phyloP scores from a whole-genome alignment of 2,888 invertebrate species.

The Cistogaster globosa region DNA sequence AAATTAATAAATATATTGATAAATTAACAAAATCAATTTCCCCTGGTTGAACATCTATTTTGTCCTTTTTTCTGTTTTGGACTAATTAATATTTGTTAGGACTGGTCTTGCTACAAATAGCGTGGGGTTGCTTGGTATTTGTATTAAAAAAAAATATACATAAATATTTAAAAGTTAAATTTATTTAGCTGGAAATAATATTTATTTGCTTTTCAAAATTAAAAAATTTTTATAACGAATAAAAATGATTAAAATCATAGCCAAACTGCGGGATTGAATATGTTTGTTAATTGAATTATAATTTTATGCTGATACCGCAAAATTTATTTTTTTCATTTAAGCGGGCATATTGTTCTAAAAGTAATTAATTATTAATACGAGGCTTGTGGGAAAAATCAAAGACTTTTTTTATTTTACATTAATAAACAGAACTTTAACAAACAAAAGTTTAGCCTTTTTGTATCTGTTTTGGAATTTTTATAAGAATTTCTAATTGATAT shows the following conservation, averaged over 20 bases:
- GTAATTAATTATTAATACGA: neutral
- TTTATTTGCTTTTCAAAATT: conserved; percentile 28
- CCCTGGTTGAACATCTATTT: conserved; percentile 11
- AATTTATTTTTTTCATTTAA: conserved; percentile 1
- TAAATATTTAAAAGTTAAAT: conserved; percentile 10
- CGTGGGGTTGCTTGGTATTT: neutral
- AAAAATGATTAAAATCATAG: neutral
- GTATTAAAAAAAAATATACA: neutral
- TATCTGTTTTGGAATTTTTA: too few relatives aligned
- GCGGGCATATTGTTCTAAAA: neutral
- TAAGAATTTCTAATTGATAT: too few relatives aligned
- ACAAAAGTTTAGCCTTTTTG: too few relatives aligned
- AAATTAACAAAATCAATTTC: conserved; percentile 65
- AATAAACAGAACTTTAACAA: too few relatives aligned
- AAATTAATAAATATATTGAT: conserved; percentile 66
- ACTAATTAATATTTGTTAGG: conserved; percentile 41
- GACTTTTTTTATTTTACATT: too few relatives aligned
- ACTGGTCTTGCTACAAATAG: neutral
- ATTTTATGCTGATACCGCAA: conserved; percentile 23
- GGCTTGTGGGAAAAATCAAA: neutral
- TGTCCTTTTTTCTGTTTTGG: neutral
- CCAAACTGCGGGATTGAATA: neutral
- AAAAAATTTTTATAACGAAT: neutral
- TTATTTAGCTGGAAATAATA: conserved; percentile 33
- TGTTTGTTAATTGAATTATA: neutral